Conservation (phyloP, 2,113 vertebrate species). For the Ailuropoda melanoleuca region DNA sequence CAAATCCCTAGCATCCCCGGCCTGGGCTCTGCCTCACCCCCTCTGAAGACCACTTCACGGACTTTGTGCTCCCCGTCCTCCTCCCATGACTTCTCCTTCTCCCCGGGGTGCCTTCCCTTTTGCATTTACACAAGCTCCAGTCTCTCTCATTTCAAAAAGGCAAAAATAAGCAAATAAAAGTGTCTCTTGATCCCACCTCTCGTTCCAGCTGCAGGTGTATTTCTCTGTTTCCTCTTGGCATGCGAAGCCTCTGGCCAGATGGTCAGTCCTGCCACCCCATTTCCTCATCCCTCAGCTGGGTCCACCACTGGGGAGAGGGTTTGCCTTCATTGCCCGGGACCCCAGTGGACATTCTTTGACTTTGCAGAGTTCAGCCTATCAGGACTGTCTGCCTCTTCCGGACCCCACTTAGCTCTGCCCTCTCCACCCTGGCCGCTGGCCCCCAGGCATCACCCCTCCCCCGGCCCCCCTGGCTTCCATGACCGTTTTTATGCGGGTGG, state of each 20-base stretch:
- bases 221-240: background rate
- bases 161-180: background rate
- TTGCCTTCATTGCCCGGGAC: background rate
- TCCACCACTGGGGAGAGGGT: background rate
- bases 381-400: background rate
- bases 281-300: background rate
- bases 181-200: background rate
- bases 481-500: background rate
- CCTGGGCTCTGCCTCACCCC: background rate
- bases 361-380: background rate
- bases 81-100: background rate
- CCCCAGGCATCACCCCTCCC: fast-evolving
- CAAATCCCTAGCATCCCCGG: background rate
- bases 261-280: background rate
- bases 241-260: background rate
- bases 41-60: background rate
- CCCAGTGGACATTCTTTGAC: background rate
- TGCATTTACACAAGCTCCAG: background rate
- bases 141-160: background rate
- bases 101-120: background rate
- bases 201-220: background rate
- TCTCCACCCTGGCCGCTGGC: background rate
- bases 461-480: background rate
- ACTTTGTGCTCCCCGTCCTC: background rate
- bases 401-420: background rate